These are phyloP conservation scores for Lynx canadensis DNA, from an alignment of 2,113 vertebrate genomes.

Conservation along the genomic window DNA sequence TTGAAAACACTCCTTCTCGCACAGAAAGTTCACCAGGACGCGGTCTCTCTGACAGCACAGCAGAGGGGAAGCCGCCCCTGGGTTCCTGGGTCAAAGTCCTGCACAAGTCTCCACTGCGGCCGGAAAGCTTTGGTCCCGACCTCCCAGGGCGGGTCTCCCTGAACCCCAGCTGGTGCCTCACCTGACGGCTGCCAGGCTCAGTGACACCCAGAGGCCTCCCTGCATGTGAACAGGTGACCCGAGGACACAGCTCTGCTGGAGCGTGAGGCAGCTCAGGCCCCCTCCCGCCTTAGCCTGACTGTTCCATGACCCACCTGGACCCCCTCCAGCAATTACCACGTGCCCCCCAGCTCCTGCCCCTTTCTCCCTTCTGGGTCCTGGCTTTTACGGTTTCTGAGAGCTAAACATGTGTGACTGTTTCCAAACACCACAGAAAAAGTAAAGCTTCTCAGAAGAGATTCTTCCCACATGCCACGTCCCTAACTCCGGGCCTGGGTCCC, in stretches of 20 bases:
- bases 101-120: not conserved
- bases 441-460: not conserved
- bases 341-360: not conserved
- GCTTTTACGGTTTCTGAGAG: not conserved
- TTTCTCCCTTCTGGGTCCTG: not conserved
- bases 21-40: accelerated
- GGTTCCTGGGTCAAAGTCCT: too few species aligned
- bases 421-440: not conserved
- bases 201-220: not conserved
- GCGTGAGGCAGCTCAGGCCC: accelerated
- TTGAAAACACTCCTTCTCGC: accelerated
- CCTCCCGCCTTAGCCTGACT: not conserved
- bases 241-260: not conserved
- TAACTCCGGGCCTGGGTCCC: not conserved
- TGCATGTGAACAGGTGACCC: not conserved
- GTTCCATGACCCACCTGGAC: accelerated
- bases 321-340: not conserved
- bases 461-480: not conserved
- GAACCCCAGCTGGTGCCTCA: not conserved
- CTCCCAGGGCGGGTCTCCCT: accelerated
- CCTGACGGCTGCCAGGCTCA: too few species aligned
- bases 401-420: not conserved
- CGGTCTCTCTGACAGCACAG: not conserved
- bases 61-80: not conserved
- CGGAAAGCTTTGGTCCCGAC: too few species aligned